Evolutionary conservation across 1,140 invertebrate genomes (phyloP).

Genomic region (Bombus confusus): DNA sequence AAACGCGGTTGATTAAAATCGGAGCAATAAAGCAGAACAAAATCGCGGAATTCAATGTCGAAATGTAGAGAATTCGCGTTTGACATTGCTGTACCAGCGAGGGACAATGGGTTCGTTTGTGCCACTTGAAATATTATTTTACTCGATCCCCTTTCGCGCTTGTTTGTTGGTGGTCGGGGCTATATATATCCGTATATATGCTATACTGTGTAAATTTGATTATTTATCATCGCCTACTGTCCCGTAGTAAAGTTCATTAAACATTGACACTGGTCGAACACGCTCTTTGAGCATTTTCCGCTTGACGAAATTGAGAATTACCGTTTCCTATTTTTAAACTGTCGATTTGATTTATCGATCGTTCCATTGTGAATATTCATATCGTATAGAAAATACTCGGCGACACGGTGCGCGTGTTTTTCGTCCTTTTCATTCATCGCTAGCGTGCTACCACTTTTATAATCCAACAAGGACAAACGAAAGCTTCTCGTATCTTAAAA

Average conservation of each 20-base stretch:
- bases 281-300: neutral
- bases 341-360: neutral
- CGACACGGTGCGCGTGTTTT: neutral
- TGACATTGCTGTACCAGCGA: neutral
- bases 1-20: neutral
- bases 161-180: neutral
- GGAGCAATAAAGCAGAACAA: neutral
- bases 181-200: too few relatives aligned
- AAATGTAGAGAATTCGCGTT: neutral
- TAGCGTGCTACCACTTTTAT: neutral
- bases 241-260: conserved; percentile 7
- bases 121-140: conserved; percentile 20
- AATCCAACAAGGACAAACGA: neutral
- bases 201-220: neutral
- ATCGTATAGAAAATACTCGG: neutral
- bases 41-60: neutral
- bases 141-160: neutral
- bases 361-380: neutral
- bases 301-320: neutral
- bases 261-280: neutral
- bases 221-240: neutral
- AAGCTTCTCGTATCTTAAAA: too few relatives aligned
- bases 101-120: conserved; percentile 10
- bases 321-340: neutral
- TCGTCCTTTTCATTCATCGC: neutral